Percentiles rank a stretch among this genome's conserved stretches.
Evolutionary conservation across 2,797 vertebrate genomes (phyloP).

Genomic region (Simalia tracyae): DNA sequence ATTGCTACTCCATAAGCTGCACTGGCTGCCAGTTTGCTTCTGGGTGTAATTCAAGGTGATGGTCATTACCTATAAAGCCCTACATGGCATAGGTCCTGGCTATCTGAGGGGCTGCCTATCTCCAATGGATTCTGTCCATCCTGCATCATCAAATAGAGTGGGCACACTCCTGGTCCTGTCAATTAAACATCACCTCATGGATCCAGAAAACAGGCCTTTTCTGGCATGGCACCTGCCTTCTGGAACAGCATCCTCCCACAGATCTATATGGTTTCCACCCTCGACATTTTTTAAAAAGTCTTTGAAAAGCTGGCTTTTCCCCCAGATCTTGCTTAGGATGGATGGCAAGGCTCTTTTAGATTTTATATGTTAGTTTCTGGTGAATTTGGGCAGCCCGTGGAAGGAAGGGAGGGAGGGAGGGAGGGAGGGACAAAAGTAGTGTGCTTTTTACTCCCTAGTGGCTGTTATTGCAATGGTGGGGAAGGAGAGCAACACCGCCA

Average conservation of each 20-base stretch:
- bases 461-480: neutral
- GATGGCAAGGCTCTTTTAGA: neutral
- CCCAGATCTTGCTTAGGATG: neutral
- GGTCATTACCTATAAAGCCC: neutral
- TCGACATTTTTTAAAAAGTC: neutral
- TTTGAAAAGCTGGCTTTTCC: neutral
- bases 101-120: neutral
- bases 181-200: neutral
- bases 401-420: too few relatives aligned
- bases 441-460: neutral
- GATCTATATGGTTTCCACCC: neutral
- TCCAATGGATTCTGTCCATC: neutral
- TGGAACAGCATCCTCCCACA: neutral
- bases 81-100: neutral
- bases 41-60: neutral
- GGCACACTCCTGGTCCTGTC: neutral
- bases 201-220: neutral
- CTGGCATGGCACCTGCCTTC: neutral
- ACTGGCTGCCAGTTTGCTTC: neutral
- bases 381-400: neutral
- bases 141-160: neutral
- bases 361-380: neutral
- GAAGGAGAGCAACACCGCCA: neutral
- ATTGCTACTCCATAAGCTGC: neutral
- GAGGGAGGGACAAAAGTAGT: neutral